Evolutionary conservation across 2,888 invertebrate species (phyloP), one percentile per base, ranked within the genome.

Genomic region (Diloba caeruleocephala): DNA sequence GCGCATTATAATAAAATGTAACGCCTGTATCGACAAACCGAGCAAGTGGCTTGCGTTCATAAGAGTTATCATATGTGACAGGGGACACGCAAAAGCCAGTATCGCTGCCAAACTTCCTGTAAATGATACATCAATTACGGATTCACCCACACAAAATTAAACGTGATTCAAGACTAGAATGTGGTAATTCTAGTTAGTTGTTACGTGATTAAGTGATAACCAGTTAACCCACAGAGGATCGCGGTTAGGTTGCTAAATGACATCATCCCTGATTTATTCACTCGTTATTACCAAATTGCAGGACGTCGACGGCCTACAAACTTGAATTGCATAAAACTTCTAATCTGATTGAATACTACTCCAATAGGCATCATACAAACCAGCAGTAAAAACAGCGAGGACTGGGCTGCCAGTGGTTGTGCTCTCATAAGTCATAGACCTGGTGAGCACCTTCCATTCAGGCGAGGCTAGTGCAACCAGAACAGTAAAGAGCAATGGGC

Each of bases 371-470:
- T 9, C 21, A 42, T 29, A 72, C 81, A 58, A 71, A 94, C 95
- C 95, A 75, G 94, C 95, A 46, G 94, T 94, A 72, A 95, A 95
- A 25, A 95, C 95, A n/a, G 95, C 95, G 17, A 95, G 77, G 1
- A 95, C 94, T 1, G 95, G 95, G 57, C 95, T 95, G 21, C 95
- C 95, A 33, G 95, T 95, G 7, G 94, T 89, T 2, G 94, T 83
- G 64, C 94, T 95, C 74, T 94, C 94, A 57, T 95, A 95, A 9
- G 95, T 93, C 85, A 95, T 92, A 1, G 94, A 94, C 34, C 94
- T 89, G 7, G 95, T 94, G 19, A 95, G 87, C 13, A 95, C 94
- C 59, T 94, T 94, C 95, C 95, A 95, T 69, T 95, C 95, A 1
- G 94, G 94, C 7, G 94, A 94, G 0, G 95, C 94, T 49, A 95